Conservation (phyloP, 2,888 invertebrate species). For the Lathronympha strigana region DNA sequence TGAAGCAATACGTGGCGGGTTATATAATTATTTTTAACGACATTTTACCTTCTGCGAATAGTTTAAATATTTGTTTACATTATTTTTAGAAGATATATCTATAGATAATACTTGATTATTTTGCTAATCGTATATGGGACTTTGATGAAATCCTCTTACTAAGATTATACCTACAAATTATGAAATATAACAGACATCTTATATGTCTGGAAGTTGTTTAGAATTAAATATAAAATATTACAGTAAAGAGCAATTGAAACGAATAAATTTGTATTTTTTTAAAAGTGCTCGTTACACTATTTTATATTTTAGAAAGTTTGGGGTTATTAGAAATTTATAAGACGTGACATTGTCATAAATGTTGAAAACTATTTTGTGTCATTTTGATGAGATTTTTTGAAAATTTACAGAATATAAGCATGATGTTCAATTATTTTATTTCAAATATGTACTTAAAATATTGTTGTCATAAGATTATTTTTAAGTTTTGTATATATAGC, state of each 20-base stretch:
- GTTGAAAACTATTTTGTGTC: background rate
- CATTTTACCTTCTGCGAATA: slow-evolving; percentile 25
- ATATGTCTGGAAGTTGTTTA: background rate
- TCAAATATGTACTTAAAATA: background rate
- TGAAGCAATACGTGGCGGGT: slow-evolving; percentile 26
- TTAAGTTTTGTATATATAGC: slow-evolving; percentile 28
- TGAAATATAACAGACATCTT: background rate
- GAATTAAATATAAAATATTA: background rate
- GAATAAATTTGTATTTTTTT: background rate
- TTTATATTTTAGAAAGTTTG: background rate
- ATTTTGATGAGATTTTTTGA: background rate
- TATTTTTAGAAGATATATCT: background rate
- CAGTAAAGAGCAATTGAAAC: background rate
- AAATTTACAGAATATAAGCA: background rate
- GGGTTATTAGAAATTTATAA: background rate
- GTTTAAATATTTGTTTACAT: no score
- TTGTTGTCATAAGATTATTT: background rate
- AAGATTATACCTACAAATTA: background rate
- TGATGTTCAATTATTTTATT: slow-evolving; percentile 12
- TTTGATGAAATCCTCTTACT: background rate
- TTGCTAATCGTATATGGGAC: background rate
- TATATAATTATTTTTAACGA: slow-evolving; percentile 11
- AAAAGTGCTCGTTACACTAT: background rate
- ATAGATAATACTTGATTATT: background rate
- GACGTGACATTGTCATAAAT: background rate